Conservation (phyloP, 2,113 vertebrate species). For the Leptobrachium ailaonicum region DNA sequence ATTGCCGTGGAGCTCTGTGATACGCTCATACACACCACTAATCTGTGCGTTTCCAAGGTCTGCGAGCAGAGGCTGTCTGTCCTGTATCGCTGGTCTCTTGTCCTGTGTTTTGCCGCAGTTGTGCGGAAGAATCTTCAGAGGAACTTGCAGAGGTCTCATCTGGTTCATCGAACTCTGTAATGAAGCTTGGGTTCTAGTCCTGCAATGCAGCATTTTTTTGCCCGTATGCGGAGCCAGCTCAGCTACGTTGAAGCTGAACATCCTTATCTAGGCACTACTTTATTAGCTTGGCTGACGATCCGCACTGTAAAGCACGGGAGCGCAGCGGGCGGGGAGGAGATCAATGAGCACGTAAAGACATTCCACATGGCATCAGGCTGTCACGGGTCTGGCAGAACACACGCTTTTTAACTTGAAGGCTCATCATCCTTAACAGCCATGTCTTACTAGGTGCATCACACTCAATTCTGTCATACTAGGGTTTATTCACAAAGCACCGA, state of each 20-base stretch:
- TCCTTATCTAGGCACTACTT: not conserved
- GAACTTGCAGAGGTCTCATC: slow-evolving; percentile 36
- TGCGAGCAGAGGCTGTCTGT: not conserved
- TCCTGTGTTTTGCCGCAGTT: slow-evolving; percentile 33
- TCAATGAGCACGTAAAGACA: too few relatives aligned
- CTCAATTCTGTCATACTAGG: too few relatives aligned
- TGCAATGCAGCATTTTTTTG: slow-evolving; percentile 43
- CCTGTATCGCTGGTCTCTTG: not conserved
- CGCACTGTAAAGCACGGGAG: too few relatives aligned
- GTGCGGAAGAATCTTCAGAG: slow-evolving; percentile 38
- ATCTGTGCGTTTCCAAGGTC: not conserved
- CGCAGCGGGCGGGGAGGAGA: too few relatives aligned
- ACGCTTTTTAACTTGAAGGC: too few relatives aligned
- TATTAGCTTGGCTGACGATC: slow-evolving; percentile 11
- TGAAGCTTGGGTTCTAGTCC: slow-evolving; percentile 34
- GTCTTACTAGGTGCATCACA: too few relatives aligned
- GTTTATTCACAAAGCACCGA: too few relatives aligned
- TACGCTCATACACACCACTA: too few relatives aligned
- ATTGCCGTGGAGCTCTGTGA: too few relatives aligned
- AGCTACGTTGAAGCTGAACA: not conserved
- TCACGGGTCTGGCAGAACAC: too few relatives aligned
- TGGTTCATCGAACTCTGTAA: slow-evolving; percentile 36
- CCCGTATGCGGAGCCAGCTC: slow-evolving; percentile 9
- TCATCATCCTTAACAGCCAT: too few relatives aligned
- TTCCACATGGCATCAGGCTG: too few relatives aligned